A percentile compares a stretch with the other conserved stretches of the same genome.
Evolutionary conservation across 1,140 invertebrate species (phyloP).

Genomic region (Formica exsecta): DNA sequence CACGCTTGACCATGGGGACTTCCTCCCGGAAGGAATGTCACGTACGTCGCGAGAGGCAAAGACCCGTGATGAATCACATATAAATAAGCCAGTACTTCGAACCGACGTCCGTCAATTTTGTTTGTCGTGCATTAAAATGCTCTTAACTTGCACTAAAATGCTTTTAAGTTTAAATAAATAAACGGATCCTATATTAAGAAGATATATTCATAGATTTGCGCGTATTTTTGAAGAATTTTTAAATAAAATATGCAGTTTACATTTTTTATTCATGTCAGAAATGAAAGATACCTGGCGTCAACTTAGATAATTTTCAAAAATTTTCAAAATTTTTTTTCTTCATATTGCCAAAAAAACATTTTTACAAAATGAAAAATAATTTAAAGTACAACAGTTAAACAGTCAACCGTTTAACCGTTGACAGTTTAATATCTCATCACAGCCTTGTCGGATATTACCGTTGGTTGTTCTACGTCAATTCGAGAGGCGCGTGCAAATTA

Average conservation of each 20-base stretch:
- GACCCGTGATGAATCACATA: conserved; percentile 62
- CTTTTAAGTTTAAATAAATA: conserved; percentile 8
- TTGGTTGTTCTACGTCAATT: background rate
- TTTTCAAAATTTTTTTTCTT: too few species aligned
- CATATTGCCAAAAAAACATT: too few species aligned
- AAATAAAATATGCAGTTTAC: background rate
- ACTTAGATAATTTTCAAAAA: too few species aligned
- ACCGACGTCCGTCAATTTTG: background rate
- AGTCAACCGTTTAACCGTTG: too few species aligned
- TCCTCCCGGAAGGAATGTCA: conserved; percentile 65
- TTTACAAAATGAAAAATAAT: too few species aligned
- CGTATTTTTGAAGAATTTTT: background rate
- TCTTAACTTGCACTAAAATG: background rate
- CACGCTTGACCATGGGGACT: conserved; percentile 56
- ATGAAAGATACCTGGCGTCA: too few species aligned
- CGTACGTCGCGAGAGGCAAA: conserved; percentile 67
- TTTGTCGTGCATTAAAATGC: background rate
- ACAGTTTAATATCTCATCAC: conserved; percentile 16
- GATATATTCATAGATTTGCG: background rate
- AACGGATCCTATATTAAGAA: background rate
- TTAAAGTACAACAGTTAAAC: too few species aligned
- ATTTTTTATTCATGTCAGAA: too few species aligned
- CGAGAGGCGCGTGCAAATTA: background rate
- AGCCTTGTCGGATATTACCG: background rate
- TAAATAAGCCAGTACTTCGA: conserved; percentile 6